Evolutionary conservation across 2,888 invertebrate genomes (phyloP).

Genomic region (Stenoptilia bipunctidactyla): DNA sequence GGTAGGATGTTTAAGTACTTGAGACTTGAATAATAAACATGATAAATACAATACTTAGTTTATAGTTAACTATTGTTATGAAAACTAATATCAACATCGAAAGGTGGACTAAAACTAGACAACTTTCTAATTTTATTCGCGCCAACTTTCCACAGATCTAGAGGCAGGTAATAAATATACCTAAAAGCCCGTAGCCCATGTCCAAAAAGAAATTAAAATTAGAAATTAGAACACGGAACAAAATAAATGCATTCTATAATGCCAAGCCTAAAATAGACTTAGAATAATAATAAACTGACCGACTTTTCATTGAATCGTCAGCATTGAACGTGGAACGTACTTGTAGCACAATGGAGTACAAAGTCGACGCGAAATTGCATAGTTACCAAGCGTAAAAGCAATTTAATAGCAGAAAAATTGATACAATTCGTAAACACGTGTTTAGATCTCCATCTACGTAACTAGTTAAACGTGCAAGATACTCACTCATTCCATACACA

Average conservation of each 20-base stretch:
- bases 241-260: conserved; percentile 18
- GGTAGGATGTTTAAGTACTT: too few relatives aligned
- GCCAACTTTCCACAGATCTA: neutral
- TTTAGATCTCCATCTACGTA: conserved; percentile 30
- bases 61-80: conserved; percentile 23
- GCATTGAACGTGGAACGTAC: conserved; percentile 12
- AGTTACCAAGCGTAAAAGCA: conserved; percentile 28
- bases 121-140: conserved; percentile 26
- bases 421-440: conserved; percentile 41
- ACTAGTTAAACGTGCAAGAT: conserved; percentile 17
- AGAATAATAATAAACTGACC: conserved; percentile 35
- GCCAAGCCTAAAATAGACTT: conserved; percentile 48
- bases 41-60: too few relatives aligned
- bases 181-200: conserved; percentile 2
- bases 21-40: too few relatives aligned
- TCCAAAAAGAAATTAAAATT: conserved; percentile 14
- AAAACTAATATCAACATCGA: conserved; percentile 41
- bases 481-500: conserved; percentile 46
- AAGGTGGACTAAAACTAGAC: conserved; percentile 25
- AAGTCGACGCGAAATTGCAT: conserved; percentile 24
- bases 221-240: conserved; percentile 27
- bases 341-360: conserved; percentile 20
- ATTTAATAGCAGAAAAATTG: conserved; percentile 31
- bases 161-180: neutral
- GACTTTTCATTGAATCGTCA: conserved; percentile 19